phyloP scores from a whole-genome alignment of 1,140 invertebrate genomes.

The Sarcophaga bullata region DNA sequence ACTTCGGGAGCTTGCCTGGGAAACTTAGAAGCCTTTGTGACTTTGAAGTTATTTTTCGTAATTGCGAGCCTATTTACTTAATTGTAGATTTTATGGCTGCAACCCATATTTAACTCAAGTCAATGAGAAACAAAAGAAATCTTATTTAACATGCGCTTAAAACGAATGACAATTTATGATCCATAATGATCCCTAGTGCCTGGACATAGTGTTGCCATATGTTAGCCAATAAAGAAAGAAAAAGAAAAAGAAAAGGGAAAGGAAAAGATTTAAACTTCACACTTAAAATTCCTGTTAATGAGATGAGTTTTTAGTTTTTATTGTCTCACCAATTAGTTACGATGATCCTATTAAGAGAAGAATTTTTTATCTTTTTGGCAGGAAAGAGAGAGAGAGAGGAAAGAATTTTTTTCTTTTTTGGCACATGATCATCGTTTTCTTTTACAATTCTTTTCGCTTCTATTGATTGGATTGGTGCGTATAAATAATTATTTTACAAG shows the following conservation, averaged over 20 bases:
- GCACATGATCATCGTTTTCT: slow-evolving; percentile 25
- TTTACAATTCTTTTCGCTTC: background rate
- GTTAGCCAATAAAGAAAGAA: background rate
- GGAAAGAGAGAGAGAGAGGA: background rate
- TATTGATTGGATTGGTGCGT: slow-evolving; percentile 15
- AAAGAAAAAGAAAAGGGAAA: background rate
- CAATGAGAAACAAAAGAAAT: too few relatives aligned
- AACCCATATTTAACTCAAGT: background rate
- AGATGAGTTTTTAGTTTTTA: slow-evolving; percentile 34
- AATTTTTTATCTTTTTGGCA: background rate
- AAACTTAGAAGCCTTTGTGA: too few relatives aligned
- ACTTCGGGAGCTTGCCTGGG: too few relatives aligned
- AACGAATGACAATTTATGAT: too few relatives aligned
- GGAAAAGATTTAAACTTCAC: slow-evolving; percentile 34
- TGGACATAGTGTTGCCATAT: background rate
- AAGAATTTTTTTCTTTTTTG: background rate
- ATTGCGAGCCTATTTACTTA: too few relatives aligned
- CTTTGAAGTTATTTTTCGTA: too few relatives aligned
- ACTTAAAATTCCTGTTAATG: slow-evolving; percentile 29
- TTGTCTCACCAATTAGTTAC: slow-evolving; percentile 45
- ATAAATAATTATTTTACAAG: slow-evolving; percentile 23
- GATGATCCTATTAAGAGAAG: slow-evolving; percentile 8
- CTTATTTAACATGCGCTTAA: background rate
- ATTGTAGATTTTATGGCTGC: background rate
- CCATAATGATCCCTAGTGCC: background rate